These are phyloP conservation scores for Coronaproctus castanopsis DNA, from an alignment of 2,888 invertebrate genomes.

Conservation along the genomic window DNA sequence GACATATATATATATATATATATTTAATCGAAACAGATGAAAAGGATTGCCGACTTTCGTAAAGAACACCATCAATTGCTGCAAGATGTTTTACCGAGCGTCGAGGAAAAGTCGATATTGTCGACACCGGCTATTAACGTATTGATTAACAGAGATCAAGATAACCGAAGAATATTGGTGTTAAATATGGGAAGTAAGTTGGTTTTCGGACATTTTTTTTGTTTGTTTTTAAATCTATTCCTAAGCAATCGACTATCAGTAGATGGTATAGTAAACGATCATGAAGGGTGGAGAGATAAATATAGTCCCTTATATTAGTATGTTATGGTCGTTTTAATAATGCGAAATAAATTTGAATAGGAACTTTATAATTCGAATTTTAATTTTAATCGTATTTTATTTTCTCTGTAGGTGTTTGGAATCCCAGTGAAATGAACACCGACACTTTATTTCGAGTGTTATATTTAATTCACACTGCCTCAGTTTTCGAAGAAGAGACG, in stretches of 20 bases:
- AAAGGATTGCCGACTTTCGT: constrained; percentile 52
- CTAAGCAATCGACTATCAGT: not conserved
- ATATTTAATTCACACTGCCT: constrained; percentile 58
- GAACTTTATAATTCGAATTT: not conserved
- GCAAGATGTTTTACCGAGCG: constrained; percentile 41
- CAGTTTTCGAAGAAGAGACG: constrained; percentile 53
- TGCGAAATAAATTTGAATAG: too few relatives aligned
- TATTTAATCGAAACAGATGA: too few relatives aligned
- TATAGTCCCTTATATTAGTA: too few relatives aligned
- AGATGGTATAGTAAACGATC: too few relatives aligned
- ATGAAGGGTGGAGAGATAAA: too few relatives aligned
- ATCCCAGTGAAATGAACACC: constrained; percentile 46
- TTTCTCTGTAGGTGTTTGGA: constrained; percentile 39
- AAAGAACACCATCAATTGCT: constrained; percentile 44
- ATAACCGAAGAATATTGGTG: constrained; percentile 50
- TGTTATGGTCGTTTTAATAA: too few relatives aligned
- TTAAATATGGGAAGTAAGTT: constrained; percentile 47
- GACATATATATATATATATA: too few relatives aligned
- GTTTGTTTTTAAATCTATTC: not conserved
- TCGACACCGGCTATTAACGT: constrained; percentile 58
- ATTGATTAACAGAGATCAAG: constrained; percentile 49
- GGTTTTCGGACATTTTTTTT: not conserved
- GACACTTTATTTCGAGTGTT: constrained; percentile 60
- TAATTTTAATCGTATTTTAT: not conserved
- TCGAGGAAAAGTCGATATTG: constrained; percentile 45